Base-by-base conservation (phyloP, 1,140 invertebrate species). In the Drosophila bocki region DNA sequence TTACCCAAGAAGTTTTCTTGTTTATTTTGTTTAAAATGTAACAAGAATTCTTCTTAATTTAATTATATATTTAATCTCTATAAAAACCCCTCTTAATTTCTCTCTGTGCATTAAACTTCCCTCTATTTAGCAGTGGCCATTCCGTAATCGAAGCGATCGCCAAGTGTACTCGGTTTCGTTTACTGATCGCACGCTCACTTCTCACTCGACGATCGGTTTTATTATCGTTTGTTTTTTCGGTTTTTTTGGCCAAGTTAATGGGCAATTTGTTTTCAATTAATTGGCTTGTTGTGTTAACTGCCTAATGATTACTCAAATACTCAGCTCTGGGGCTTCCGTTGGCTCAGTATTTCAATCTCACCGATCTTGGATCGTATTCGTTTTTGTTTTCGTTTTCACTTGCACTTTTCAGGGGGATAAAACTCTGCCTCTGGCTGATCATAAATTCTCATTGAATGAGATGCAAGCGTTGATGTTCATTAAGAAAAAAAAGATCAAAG, bases 181-280 rank as follows among this genome's bases (percentile, higher is more conserved):
- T 48, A 75, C 45, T 57, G 54, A 70, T 82, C 63, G 33, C 53
- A 71, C 37, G 72, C 60, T 78, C 60, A 51, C 41, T 75, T 72
- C 71, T 65, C 64, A 44, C 65, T 54, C 53, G 80, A 41, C 48
- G 64, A 65, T 71, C 74, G 69, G 65, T 41, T 68, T 68, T 65
- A 76, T 65, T 56, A 54, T 61, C 63, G 78, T 86, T 75, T 67
- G 69, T 29, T 29, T 29, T 29, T 22, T 22, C 2, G 2, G 22
- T 22, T 72, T 76, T 75, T 72, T 76, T 54, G 62, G 72, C 74
- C 61, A 80, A 80, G 61, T 84, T 87, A 83, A 88, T 88, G 68
- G 85, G 32, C 84, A 87, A 88, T 87, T 87, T 88, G 84, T 80
- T 90, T 87, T 87, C 84, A 87, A 88, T 87, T 87, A 87, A 87